Evolutionary conservation across 2,113 vertebrate genomes (phyloP), one percentile per base, ranked within the genome.

Genomic region (Lamprologus sp.): DNA sequence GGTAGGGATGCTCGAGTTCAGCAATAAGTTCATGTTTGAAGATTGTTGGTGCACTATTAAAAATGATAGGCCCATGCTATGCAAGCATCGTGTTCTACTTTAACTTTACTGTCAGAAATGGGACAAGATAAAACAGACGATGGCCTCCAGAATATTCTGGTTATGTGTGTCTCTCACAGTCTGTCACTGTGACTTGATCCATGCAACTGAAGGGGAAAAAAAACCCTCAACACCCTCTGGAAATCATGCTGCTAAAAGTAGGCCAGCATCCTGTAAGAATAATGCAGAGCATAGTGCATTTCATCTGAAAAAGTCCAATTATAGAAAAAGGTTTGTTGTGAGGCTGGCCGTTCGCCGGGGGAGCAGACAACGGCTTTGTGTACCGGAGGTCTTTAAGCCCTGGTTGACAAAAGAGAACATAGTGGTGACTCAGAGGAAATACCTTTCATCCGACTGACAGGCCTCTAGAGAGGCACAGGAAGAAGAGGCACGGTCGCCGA

Each of bases 371-470:
- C 58, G 23, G 51, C 79, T 84, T 93, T 93, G 90, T 92, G 83
- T 55, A 77, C 13, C 47, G 26, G 81, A 89, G 90, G 89, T 90
- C 86, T 93, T 73, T 55, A 79, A 81, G 77, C 86, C 81, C 42
- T 45, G n/a, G 55, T 60, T 81, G 83, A 91, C 88, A 90, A 90
- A 91, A 81, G 85, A 65, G 60, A 92, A 70, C 79, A 81, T 35
- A 89, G 87, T 63, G 19, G 58, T 93, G 95, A 96, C 90, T 96
- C 94, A 94, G 85, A 95, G 95, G 95, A 96, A 96, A 96, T 95
- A 92, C 90, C 92, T 94, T 92, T 95, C 88, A 93, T 93, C 83
- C 45, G 60, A 88, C 88, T 90, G 92, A 93, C 89, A 79, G 81
- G 86, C 90, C n/a, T 70, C 85, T 84, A 82, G 88, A 89, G 87